Evolutionary conservation across 2,113 vertebrate genomes (phyloP).

Genomic region (Chiloscyllium plagiosum): DNA sequence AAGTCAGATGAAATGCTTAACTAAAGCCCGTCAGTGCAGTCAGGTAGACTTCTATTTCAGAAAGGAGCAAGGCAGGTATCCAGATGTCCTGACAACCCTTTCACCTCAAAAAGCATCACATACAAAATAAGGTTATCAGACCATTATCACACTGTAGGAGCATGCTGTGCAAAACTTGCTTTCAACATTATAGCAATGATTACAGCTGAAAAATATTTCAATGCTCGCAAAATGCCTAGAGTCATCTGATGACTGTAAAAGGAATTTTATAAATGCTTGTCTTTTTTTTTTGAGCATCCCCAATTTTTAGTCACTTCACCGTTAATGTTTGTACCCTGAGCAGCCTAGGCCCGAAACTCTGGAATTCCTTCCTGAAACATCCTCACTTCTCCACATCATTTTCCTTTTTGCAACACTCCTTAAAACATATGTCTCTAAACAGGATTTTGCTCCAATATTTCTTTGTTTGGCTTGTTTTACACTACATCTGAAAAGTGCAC

Average conservation of each 20-base stretch:
- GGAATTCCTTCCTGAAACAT: background rate
- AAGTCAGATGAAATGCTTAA: background rate
- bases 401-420: too few species aligned
- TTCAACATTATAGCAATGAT: background rate
- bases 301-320: background rate
- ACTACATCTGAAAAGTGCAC: background rate
- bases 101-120: background rate
- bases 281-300: too few species aligned
- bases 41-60: background rate
- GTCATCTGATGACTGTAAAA: background rate
- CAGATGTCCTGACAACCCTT: background rate
- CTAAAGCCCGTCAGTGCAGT: background rate
- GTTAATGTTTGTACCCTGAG: background rate
- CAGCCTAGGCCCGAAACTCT: background rate
- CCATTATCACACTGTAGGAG: background rate
- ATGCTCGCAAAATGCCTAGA: background rate
- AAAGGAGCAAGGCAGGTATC: background rate
- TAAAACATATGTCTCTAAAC: background rate
- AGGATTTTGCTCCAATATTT: background rate
- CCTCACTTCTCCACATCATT: background rate
- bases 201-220: background rate
- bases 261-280: background rate
- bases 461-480: background rate
- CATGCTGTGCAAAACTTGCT: background rate
- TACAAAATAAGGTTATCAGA: background rate